phyloP scores from a whole-genome alignment of 35 echinoderm and acorn worm species.

The Lytechinus variegatus region DNA sequence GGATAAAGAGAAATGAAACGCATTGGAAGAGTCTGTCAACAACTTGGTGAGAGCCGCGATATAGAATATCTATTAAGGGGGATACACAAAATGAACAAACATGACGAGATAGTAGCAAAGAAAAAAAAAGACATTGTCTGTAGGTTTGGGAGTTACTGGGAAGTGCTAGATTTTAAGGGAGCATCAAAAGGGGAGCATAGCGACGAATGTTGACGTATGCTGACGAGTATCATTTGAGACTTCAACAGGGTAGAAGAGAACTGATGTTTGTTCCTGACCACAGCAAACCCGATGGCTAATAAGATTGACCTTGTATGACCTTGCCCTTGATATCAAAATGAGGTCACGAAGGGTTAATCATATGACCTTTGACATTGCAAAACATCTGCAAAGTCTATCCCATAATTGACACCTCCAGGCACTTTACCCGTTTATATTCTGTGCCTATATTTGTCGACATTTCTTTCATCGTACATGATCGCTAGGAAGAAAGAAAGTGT shows the following conservation, averaged over 20 bases:
- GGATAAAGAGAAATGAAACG: no score
- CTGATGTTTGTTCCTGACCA: neutral
- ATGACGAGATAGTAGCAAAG: no score
- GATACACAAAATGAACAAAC: no score
- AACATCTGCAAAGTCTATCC: neutral
- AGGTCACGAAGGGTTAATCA: constrained; percentile 29
- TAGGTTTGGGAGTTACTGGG: no score
- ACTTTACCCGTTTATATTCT: neutral
- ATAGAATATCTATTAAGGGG: no score
- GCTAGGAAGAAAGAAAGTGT: neutral
- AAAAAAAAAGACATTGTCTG: no score
- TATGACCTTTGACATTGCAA: constrained; percentile 4
- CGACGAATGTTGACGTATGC: no score
- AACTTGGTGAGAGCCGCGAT: no score
- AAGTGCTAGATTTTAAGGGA: no score
- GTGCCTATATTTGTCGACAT: neutral
- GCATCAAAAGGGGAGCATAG: no score
- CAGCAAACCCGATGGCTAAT: neutral
- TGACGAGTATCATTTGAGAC: no score
- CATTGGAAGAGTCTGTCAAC: no score
- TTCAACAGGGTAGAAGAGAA: neutral
- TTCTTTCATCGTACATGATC: neutral
- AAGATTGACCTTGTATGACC: neutral
- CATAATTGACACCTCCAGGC: constrained; percentile 8
- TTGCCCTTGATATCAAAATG: neutral